These are phyloP conservation scores for Euproctis similis DNA, from an alignment of 2,888 invertebrate species.

Conservation along the genomic window DNA sequence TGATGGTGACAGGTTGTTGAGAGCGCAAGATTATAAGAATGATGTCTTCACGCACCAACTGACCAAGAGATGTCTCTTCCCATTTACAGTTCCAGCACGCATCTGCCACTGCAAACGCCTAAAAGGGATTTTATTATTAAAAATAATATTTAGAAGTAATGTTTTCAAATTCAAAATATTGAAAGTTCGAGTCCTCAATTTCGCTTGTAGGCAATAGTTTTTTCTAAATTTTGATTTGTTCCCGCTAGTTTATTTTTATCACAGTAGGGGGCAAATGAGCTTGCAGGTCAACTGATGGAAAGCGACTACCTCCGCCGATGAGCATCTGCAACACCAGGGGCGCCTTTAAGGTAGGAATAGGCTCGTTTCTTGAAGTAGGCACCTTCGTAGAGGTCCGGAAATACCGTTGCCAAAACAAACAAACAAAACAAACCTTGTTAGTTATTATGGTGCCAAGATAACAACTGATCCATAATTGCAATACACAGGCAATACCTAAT, in stretches of 20 bases:
- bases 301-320: too few relatives aligned
- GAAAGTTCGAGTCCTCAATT: background rate
- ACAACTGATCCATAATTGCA: conserved; percentile 57
- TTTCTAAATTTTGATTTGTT: too few relatives aligned
- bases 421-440: conserved; percentile 42
- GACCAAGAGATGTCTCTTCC: conserved; percentile 38
- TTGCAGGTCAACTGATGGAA: too few relatives aligned
- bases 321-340: too few relatives aligned
- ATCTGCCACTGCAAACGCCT: conserved; percentile 48
- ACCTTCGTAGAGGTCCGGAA: too few relatives aligned
- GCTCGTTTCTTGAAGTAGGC: background rate
- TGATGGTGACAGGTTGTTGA: conserved; percentile 47
- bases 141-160: background rate
- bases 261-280: too few relatives aligned
- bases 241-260: too few relatives aligned
- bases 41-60: conserved; percentile 36
- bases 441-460: conserved; percentile 47
- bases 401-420: too few relatives aligned
- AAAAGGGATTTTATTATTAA: too few relatives aligned
- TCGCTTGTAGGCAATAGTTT: background rate
- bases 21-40: conserved; percentile 38
- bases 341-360: too few relatives aligned
- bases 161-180: background rate
- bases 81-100: conserved; percentile 49
- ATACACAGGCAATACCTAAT: conserved; percentile 22